Evolutionary conservation across 2,113 vertebrate species (phyloP), one percentile per base, ranked within the genome.

Genomic region (Bufo gargarizans): DNA sequence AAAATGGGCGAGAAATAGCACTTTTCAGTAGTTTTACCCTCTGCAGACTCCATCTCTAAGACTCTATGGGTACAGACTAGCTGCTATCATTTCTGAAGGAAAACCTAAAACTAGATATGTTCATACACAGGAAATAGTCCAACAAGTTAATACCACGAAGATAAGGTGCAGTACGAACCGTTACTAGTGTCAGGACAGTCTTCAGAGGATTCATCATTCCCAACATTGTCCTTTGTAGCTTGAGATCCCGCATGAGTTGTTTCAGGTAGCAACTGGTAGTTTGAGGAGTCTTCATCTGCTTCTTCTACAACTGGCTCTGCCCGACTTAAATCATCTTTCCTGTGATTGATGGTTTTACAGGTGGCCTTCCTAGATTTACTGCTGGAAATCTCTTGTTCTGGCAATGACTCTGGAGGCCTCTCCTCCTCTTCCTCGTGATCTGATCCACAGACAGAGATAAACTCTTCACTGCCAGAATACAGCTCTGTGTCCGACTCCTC

Each of bases 401-500:
- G n/a, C n/a, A 72, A 20, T 91, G 92, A 43, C 89, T 95, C 95
- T 0, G 91, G 72, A 3, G 95, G 94, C 88, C 95, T 94, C 87
- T 95, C 93, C 85, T 99, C 98, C 3, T 93, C 92, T 3, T 88
- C 87, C 22, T 88, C 87, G 14, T 84, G 81, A 92, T 99, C 98
- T 0, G 98, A 99, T 1, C 97, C 97, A 0, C 99, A 98, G 8
- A 99, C 97, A 0, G 98, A 99, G 91, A 99, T 99, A 53, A 98
- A 97, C 81, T 98, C 98, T 90, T 99, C 98, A 12, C 98, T 99
- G 91, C 98, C 98, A 53, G 98, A 98, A 89, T 99, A 99, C 61
- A 98, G 96, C 94, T 99, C 98, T 0, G 98, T 98, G 17, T 99
- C 98, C 0, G 98, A 99, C 86, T 99, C 98, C 22, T 99, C 97